Percentiles rank a stretch among this genome's conserved stretches.
Conservation (phyloP, 1,140 invertebrate genomes). For the Acromyrmex charruanus region DNA sequence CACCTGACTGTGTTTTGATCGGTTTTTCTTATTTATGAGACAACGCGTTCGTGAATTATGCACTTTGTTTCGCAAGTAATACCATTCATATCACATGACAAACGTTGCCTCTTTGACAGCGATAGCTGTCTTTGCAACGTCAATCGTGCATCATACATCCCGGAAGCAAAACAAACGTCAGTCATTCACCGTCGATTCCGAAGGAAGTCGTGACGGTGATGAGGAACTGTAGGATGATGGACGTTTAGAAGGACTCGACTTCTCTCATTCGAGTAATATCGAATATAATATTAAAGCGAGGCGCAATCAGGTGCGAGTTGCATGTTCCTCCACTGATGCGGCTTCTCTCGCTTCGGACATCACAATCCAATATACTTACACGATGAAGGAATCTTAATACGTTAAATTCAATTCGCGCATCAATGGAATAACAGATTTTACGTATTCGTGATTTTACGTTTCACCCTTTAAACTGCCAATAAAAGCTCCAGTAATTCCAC, state of each 20-base stretch:
- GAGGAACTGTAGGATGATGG: neutral
- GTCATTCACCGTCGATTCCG: conserved; percentile 16
- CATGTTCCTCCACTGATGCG: neutral
- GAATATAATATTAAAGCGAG: conserved; percentile 26
- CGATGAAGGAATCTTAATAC: neutral
- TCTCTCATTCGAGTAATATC: conserved; percentile 1
- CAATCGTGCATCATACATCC: conserved; percentile 46
- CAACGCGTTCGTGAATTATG: conserved; percentile 16
- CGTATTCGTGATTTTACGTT: too few species aligned
- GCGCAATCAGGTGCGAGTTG: neutral
- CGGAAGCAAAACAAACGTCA: conserved; percentile 60
- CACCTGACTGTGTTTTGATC: neutral
- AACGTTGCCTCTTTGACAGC: neutral
- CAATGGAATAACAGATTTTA: neutral
- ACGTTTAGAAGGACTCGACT: neutral
- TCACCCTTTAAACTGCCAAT: neutral
- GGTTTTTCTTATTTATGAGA: conserved; percentile 10
- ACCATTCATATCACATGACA: neutral
- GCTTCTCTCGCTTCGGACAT: conserved; percentile 22
- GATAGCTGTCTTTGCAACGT: conserved; percentile 47
- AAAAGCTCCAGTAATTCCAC: neutral
- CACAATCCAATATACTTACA: conserved; percentile 13
- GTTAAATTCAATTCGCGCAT: neutral
- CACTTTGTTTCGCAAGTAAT: conserved; percentile 14
- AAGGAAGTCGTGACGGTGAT: neutral